phyloP scores from a whole-genome alignment of 2,888 invertebrate genomes.

The Nymphalis c-album region DNA sequence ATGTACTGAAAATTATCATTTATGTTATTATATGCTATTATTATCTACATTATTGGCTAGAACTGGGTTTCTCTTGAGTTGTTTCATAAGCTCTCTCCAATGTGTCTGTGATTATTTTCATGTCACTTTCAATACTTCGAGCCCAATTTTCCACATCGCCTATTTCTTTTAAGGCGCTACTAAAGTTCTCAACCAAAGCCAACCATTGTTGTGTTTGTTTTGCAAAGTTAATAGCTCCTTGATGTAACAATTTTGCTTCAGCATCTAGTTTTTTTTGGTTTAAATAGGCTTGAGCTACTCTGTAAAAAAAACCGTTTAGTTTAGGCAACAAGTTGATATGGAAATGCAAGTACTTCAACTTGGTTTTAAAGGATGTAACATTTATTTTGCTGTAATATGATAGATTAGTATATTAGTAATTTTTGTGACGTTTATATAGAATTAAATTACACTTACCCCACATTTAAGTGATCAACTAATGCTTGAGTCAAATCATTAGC shows the following conservation, averaged over 20 bases:
- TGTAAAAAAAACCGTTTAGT: slow-evolving; percentile 60
- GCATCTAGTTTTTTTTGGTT: slow-evolving; percentile 99
- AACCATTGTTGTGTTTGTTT: slow-evolving; percentile 99
- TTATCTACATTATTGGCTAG: slow-evolving; percentile 51
- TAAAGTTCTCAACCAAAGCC: slow-evolving; percentile 93
- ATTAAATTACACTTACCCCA: slow-evolving; percentile 85
- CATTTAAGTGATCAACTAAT: slow-evolving; percentile 97
- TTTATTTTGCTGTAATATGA: too few species aligned
- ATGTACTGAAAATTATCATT: background rate
- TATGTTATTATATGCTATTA: background rate
- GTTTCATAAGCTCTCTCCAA: slow-evolving; percentile 96
- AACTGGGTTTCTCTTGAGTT: slow-evolving; percentile 65
- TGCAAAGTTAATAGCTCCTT: slow-evolving; percentile 95
- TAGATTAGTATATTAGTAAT: too few species aligned
- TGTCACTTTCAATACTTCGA: slow-evolving; percentile 96
- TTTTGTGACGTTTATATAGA: slow-evolving; percentile 7
- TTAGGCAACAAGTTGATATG: background rate
- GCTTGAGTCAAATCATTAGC: slow-evolving; percentile 96
- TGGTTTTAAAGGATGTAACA: too few species aligned
- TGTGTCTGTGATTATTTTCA: slow-evolving; percentile 94
- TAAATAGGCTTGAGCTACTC: slow-evolving; percentile 98
- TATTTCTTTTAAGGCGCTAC: slow-evolving; percentile 94
- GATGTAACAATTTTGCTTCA: slow-evolving; percentile 97
- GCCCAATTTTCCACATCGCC: slow-evolving; percentile 99
- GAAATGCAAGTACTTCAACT: too few species aligned